A percentile compares a stretch with the other conserved stretches of the same genome.
Conservation (phyloP, 2,113 vertebrate genomes). For the Xiphophorus hellerii region DNA sequence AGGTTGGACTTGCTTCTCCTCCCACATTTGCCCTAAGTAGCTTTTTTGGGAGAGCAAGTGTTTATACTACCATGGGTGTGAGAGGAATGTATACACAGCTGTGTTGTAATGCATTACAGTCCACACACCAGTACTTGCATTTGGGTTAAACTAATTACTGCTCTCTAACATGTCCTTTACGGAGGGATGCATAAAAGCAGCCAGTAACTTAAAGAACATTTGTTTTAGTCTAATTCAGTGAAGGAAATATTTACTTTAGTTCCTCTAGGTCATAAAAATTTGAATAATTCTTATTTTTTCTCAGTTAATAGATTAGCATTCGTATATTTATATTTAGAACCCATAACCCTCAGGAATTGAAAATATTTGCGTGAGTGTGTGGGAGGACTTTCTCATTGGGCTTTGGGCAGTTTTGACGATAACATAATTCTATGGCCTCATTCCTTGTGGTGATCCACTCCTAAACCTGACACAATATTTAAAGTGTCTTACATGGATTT, state of each 20-base stretch:
- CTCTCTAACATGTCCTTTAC: not conserved
- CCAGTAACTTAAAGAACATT: not conserved
- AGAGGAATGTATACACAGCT: slow-evolving; percentile 63
- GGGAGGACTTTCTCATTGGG: not conserved
- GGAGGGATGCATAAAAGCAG: not conserved
- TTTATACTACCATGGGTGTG: slow-evolving; percentile 55
- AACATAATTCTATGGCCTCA: not conserved
- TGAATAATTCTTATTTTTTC: not conserved
- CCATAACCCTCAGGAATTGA: not conserved
- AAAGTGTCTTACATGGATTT: not conserved
- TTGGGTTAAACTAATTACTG: not conserved
- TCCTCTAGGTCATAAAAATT: not conserved
- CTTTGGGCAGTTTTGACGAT: no score
- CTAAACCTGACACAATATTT: not conserved
- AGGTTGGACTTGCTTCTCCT: slow-evolving; percentile 31
- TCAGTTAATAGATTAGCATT: no score
- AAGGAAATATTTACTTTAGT: not conserved
- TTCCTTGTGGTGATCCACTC: not conserved
- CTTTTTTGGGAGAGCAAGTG: slow-evolving; percentile 52
- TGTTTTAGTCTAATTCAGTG: no score
- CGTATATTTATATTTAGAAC: no score
- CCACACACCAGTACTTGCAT: not conserved
- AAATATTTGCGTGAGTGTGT: not conserved
- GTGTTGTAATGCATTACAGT: slow-evolving; percentile 23
- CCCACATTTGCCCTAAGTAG: slow-evolving; percentile 45